These are phyloP conservation scores for Caranx ignobilis DNA, from an alignment of 2,113 vertebrate species.

Conservation along the genomic window DNA sequence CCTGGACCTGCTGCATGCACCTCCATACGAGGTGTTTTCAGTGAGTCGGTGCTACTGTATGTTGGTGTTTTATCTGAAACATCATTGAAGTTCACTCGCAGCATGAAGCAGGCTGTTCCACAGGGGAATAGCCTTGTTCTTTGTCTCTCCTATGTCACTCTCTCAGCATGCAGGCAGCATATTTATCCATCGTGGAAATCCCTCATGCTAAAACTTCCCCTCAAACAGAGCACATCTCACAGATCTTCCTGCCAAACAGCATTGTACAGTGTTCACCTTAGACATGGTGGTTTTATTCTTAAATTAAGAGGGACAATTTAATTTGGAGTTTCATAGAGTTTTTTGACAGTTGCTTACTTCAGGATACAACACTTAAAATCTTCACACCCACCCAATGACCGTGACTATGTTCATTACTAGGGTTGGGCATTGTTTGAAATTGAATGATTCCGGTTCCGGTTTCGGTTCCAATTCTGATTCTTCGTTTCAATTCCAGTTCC, in stretches of 20 bases:
- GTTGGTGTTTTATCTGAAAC: constrained; percentile 54
- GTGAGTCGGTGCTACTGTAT: constrained; percentile 28
- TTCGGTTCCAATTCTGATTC: too few relatives aligned
- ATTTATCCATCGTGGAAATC: constrained; percentile 59
- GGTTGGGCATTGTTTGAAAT: too few relatives aligned
- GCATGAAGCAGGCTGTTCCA: constrained; percentile 40
- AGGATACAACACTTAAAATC: not conserved
- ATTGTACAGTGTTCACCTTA: not conserved
- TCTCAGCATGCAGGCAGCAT: constrained; percentile 50
- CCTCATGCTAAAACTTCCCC: constrained; percentile 37
- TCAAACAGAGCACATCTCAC: constrained; percentile 23
- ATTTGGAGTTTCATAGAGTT: not conserved
- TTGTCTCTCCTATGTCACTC: constrained; percentile 44
- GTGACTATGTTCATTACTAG: not conserved
- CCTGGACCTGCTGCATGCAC: constrained; percentile 12
- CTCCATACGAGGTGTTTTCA: constrained; percentile 26
- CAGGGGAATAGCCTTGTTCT: constrained; percentile 55
- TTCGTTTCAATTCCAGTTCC: too few relatives aligned
- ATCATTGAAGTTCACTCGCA: constrained; percentile 60
- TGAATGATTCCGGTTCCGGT: too few relatives aligned
- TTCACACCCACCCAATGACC: not conserved
- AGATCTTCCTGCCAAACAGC: constrained; percentile 37
- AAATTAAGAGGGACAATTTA: not conserved
- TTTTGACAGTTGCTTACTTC: not conserved
- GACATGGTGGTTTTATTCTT: not conserved